phyloP scores from a whole-genome alignment of 2,888 invertebrate genomes.

The Drosophila helvetica region DNA sequence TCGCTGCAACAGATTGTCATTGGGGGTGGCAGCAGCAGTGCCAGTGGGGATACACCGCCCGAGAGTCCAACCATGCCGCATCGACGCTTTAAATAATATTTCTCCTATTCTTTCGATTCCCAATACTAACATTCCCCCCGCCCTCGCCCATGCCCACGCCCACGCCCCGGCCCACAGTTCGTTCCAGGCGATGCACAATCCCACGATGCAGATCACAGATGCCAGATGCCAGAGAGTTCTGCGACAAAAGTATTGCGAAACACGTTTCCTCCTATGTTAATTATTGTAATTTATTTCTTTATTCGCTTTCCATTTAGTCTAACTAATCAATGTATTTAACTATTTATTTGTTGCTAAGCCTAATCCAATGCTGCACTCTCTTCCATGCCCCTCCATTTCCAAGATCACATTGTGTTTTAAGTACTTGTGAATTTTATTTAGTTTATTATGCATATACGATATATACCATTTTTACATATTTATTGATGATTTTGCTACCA shows the following conservation, averaged over 20 bases:
- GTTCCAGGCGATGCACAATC: conserved; percentile 19
- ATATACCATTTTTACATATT: conserved; percentile 51
- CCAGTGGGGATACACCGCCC: conserved; percentile 61
- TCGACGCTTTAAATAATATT: conserved; percentile 81
- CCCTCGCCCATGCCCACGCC: conserved; percentile 53
- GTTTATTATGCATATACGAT: conserved; percentile 1
- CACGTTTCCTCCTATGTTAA: conserved; percentile 67
- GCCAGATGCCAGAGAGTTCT: conserved; percentile 46
- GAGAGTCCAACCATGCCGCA: conserved; percentile 83
- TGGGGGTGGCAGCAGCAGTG: conserved; percentile 55
- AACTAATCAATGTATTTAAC: conserved; percentile 66
- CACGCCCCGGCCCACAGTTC: conserved; percentile 54
- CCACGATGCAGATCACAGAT: conserved; percentile 39
- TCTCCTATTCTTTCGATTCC: conserved; percentile 27
- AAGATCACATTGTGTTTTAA: conserved; percentile 31
- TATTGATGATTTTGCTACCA: conserved; percentile 54
- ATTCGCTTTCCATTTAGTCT: conserved; percentile 55
- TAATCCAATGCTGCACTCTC: conserved; percentile 43
- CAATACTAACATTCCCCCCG: conserved; percentile 47
- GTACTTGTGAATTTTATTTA: conserved; percentile 48
- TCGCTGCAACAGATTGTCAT: conserved; percentile 72
- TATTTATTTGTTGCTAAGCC: conserved; percentile 63
- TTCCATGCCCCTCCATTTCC: conserved; percentile 6
- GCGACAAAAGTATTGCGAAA: conserved; percentile 67
- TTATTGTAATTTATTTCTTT: conserved; percentile 69